Conservation (phyloP, 2,888 invertebrate species). For the Strigamia maritima region DNA sequence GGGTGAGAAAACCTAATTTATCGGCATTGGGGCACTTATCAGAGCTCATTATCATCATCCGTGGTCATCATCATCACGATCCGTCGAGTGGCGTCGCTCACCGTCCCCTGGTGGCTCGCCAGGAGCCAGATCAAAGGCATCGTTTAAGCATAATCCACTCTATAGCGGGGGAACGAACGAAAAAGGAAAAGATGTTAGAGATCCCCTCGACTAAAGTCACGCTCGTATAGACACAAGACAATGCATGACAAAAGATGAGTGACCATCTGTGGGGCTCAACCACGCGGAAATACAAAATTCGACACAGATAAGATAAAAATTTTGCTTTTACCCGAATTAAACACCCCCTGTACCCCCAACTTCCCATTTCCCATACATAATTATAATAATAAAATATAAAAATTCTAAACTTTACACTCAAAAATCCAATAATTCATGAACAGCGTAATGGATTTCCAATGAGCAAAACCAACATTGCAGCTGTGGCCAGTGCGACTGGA, state of each 20-base stretch:
- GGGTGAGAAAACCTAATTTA: not conserved
- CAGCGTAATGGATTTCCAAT: not conserved
- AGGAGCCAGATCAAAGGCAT: not conserved
- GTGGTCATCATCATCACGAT: not conserved
- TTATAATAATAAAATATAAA: not conserved
- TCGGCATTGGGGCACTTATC: not conserved
- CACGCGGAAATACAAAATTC: not conserved
- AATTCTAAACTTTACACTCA: not conserved
- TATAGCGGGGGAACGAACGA: not conserved
- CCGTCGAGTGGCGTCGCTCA: not conserved
- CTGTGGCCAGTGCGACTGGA: not conserved
- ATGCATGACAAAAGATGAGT: not conserved
- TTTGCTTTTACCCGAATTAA: not conserved
- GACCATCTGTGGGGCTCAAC: not conserved
- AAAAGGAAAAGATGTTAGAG: not conserved
- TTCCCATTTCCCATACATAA: not conserved
- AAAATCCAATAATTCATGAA: not conserved
- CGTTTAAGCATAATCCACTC: not conserved
- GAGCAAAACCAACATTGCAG: not conserved
- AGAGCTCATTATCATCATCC: not conserved
- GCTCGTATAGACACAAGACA: not conserved
- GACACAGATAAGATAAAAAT: not conserved
- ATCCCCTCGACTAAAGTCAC: not conserved
- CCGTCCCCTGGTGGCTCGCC: not conserved
- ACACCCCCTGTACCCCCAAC: not conserved